phyloP scores from a whole-genome alignment of 2,113 vertebrate species.

The Triplophysa siluroides region DNA sequence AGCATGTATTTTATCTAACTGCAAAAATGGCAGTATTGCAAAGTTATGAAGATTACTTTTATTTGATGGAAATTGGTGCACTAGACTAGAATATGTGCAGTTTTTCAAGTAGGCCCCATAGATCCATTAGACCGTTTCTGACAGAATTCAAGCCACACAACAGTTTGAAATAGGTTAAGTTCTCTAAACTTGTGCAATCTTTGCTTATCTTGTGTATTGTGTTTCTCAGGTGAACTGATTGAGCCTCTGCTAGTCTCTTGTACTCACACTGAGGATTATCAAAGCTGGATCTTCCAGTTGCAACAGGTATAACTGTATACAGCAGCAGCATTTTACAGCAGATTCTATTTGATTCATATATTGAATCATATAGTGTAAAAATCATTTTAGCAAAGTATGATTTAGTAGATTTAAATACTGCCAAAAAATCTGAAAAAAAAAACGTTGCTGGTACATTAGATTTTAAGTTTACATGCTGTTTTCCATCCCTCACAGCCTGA shows the following conservation, averaged over 20 bases:
- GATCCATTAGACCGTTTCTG: not conserved
- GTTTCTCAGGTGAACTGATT: slow-evolving; percentile 74
- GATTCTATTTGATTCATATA: not conserved
- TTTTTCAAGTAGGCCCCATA: not conserved
- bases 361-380: no score
- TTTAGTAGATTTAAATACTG: not conserved
- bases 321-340: not conserved
- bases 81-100: no score
- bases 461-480: not conserved
- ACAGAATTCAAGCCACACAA: not conserved
- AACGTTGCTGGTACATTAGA: not conserved
- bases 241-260: slow-evolving; percentile 78
- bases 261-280: slow-evolving; percentile 74
- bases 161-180: not conserved
- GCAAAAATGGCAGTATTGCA: not conserved
- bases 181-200: not conserved
- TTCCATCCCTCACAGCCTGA: slow-evolving; percentile 67
- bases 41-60: not conserved
- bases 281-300: slow-evolving; percentile 78
- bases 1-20: not conserved
- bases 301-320: slow-evolving; percentile 70
- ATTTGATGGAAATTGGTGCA: not conserved
- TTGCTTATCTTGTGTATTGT: not conserved
- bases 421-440: not conserved
- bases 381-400: not conserved